Evolutionary conservation across 1,140 invertebrate species (phyloP).

Genomic region (Pachypeltis micranthus): DNA sequence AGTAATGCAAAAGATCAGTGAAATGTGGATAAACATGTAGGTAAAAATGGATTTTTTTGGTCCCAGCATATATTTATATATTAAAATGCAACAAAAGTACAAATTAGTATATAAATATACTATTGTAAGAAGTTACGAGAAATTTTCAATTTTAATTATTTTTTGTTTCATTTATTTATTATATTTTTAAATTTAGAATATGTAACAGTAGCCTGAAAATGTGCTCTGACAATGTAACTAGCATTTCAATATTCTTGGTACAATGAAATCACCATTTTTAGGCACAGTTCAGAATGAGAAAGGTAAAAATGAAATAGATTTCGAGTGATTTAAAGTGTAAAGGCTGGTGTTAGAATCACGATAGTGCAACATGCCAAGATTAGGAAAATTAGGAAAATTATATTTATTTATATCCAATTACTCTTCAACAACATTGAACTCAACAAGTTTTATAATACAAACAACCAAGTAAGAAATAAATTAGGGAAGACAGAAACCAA

Average conservation of each 20-base stretch:
- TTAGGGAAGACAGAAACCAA: slow-evolving; percentile 16
- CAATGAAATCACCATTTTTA: background rate
- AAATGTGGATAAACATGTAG: background rate
- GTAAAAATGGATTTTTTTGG: background rate
- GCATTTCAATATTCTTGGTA: background rate
- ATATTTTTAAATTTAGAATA: background rate
- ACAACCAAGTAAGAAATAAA: slow-evolving; percentile 10
- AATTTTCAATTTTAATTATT: background rate
- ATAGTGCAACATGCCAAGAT: background rate
- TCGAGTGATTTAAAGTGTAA: background rate
- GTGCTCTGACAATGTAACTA: background rate
- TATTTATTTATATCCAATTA: background rate
- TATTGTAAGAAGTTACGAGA: background rate
- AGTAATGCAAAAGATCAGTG: background rate
- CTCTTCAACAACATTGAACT: background rate
- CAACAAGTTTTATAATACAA: background rate
- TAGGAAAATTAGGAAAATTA: background rate
- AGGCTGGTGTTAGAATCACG: background rate
- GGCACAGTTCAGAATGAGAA: background rate
- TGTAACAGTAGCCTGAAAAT: background rate
- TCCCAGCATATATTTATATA: background rate
- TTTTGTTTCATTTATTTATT: too few species aligned
- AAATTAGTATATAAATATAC: background rate
- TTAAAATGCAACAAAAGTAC: background rate
- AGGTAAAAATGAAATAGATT: too few species aligned